These are phyloP conservation scores for Drosophila arizonae DNA, from an alignment of 1,140 invertebrate genomes.

Conservation along the genomic window DNA sequence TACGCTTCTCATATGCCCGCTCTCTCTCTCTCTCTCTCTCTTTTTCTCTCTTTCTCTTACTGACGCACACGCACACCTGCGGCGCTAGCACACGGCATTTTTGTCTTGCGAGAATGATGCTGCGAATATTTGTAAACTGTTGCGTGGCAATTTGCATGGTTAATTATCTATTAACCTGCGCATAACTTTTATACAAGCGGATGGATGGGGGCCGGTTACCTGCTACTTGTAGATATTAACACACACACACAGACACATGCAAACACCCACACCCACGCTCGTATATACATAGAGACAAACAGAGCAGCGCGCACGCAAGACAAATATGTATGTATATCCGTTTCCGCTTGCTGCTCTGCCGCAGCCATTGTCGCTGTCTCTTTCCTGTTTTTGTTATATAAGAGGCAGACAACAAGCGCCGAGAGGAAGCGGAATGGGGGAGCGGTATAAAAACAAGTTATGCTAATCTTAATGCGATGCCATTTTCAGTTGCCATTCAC, in stretches of 20 bases:
- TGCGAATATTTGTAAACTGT: conserved; percentile 73
- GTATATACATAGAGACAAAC: conserved; percentile 10
- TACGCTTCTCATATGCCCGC: conserved; percentile 32
- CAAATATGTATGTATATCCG: conserved; percentile 52
- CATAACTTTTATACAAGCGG: conserved; percentile 64
- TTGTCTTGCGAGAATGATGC: conserved; percentile 37
- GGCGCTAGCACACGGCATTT: conserved; percentile 7
- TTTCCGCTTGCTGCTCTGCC: conserved; percentile 56
- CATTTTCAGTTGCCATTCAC: conserved; percentile 43
- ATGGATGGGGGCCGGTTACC: conserved; percentile 13
- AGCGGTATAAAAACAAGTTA: conserved; percentile 61
- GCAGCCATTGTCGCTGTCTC: conserved; percentile 29
- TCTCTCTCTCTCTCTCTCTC: neutral
- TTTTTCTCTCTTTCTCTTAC: neutral
- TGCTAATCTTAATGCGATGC: conserved; percentile 67
- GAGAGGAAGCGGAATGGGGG: neutral
- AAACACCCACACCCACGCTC: conserved; percentile 2
- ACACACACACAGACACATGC: conserved; percentile 21
- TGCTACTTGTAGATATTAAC: conserved; percentile 20
- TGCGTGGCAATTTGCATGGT: conserved; percentile 76
- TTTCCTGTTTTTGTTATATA: conserved; percentile 33
- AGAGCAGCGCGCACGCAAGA: conserved; percentile 21
- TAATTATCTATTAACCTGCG: conserved; percentile 80
- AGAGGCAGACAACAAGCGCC: conserved; percentile 24
- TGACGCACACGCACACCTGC: conserved; percentile 12